Evolutionary conservation across 2,797 vertebrate species (phyloP), one percentile per base, ranked within the genome.

Genomic region (Pipistrellus nathusii): DNA sequence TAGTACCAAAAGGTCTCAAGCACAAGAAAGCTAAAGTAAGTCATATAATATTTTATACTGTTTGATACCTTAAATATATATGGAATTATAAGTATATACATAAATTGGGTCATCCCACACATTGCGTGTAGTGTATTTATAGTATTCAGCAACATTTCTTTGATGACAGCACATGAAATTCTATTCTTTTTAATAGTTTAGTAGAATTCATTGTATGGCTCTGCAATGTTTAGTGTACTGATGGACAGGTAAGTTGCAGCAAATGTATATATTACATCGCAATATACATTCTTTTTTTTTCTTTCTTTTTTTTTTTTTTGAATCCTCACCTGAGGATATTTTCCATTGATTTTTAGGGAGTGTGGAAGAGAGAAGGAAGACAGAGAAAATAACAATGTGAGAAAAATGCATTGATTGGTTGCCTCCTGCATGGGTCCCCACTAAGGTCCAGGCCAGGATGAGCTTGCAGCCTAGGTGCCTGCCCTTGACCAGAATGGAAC

Each of bases 21-120:
- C 77, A 44, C 4, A 93, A 86, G 73, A 95, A 91, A 64, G 30
- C 17, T 38, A 94, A 96, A 80, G 91, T 96, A 94, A 5, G 94
- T 73, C 21, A 53, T 12, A 11, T 6, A 72, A 55, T 64, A 2
- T 44, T 72, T 32, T 14, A 44, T 53, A 6, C n/a, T 68, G n/a
- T 48, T 57, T 71, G 44, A n/a, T 3, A 72, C 35, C 62, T 48
- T 30, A 44, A 66, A 90, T 62, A 86, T n/a, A 46, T 46, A 18
- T 68, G 6, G 6, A 41, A 35, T 48, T 86, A 48, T 32, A 57
- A 75, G 38, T 32, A n/a, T 48, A 68, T 57, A 53, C 2, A 59
- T 68, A 51, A 23, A 5, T 59, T 81, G 27, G 2, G 13, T 30
- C 35, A 30, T 2, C 8, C 23, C 25, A 64, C 27, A 51, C 15